Evolutionary conservation across 1,140 invertebrate genomes (phyloP), one percentile per base, ranked within the genome.

Genomic region (Nixonia krombeini): DNA sequence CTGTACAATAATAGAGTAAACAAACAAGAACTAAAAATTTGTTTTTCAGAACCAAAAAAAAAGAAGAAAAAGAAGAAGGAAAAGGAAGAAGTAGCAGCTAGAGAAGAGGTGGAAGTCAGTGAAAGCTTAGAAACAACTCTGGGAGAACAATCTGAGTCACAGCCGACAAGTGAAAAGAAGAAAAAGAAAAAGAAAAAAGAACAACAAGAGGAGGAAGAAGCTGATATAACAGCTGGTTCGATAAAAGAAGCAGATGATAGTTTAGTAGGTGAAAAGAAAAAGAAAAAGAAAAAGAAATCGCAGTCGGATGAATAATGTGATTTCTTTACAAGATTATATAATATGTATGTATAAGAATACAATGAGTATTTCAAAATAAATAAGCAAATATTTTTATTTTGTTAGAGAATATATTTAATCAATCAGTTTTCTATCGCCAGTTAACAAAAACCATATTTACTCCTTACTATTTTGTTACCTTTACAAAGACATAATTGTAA

Each of bases 41-140:
- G 4, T 38, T 10, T 42, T 73, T 7, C 17, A 77, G 76, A 70
- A 35, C 35, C 52, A n/a, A 74, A 73, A 8, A 85, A 84, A 53
- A 86, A 85, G 45, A 86, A 85, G 67, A 83, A 81, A 55, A 83
- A 83, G 73, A 78, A 76, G 52, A 76, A 76, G 58, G 71, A 72
- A 15, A 76, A 81, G 51, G 68, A 75, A 46, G 79, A 81, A 61
- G n/a, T n/a, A n/a, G n/a, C n/a, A n/a, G n/a, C n/a, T n/a, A n/a
- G n/a, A n/a, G n/a, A n/a, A n/a, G n/a, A n/a, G n/a, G n/a, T n/a
- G n/a, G n/a, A n/a, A n/a, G 70, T 50, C 8, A 47, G 68, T 13
- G 77, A 74, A 4, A 65, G 67, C 26, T 66, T 74, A 53, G 58
- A 76, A 46, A 41, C 29, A 10, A 33, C 10, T 3, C 64, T 5